Base-by-base conservation (phyloP, 2,113 vertebrate species). In the Delphinus delphis region DNA sequence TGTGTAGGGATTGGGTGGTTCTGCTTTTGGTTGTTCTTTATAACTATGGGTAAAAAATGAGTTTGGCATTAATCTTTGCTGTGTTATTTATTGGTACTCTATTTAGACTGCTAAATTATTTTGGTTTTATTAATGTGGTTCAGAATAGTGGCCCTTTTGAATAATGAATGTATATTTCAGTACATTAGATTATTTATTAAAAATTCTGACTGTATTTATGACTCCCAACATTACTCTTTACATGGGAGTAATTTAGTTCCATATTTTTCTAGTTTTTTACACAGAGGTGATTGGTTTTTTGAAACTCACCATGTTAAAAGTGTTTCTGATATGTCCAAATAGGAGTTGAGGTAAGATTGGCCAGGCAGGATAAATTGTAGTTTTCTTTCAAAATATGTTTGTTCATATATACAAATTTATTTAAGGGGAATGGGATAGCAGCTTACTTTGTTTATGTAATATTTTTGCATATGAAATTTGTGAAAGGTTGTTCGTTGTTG, bases 401-500 rank as follows among this genome's bases (percentile, higher is more conserved):
- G 20, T 94, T 21, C 85, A 0, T 82, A 11, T 71, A 28, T 65
- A 88, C 80, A 25, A 8, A 18, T 20, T 92, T 85, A 84, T 81
- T 89, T 38, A 76, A 76, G 3, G 70, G 62, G 8, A 41, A 83
- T 65, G 25, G 12, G 62, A n/a, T 53, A 97, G 6, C 4, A 65
- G 28, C 14, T 95, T 96, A 3, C 47, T 83, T 94, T 88, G 33
- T 95, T 90, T 65, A 60, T 91, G 53, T 95, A 95, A 73, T 84
- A 8, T 74, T 88, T 93, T 65, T 26, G 2, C 76, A 94, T 95
- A 44, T 85, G 71, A n/a, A 25, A 47, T 98, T 97, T 96, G 83
- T 96, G 89, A 93, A 97, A 92, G 80, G 8, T 67, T 97, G 9
- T 96, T 97, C 58, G 55, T 63, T 97, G 93, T 90, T 96, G 47